phyloP scores from a whole-genome alignment of 2,797 vertebrate species.

The Dicrostonyx torquatus region DNA sequence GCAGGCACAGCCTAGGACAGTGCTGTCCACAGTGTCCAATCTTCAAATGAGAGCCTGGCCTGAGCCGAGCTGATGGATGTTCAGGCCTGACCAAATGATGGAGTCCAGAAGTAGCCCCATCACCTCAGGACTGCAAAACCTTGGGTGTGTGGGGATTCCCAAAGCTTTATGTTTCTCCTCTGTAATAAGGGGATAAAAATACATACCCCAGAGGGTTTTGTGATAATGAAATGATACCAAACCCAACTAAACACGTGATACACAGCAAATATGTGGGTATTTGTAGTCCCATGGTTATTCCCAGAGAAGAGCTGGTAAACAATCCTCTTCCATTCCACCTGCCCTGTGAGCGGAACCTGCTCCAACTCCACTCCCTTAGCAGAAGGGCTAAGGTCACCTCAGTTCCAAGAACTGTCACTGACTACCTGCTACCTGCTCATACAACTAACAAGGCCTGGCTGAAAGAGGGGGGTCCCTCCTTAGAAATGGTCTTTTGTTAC shows the following conservation, averaged over 20 bases:
- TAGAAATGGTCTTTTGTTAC: fast-evolving
- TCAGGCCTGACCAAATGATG: neutral
- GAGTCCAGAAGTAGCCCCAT: neutral
- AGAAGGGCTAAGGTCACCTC: neutral
- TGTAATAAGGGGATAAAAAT: neutral
- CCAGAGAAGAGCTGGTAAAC: neutral
- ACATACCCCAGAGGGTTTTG: neutral
- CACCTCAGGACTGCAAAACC: neutral
- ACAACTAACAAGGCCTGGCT: neutral
- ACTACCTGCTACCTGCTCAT: neutral
- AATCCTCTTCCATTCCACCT: neutral
- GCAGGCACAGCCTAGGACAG: neutral
- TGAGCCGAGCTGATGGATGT: neutral
- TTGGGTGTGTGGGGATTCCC: neutral
- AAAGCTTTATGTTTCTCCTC: neutral
- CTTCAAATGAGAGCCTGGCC: neutral
- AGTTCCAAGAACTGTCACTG: neutral
- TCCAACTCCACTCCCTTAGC: neutral
- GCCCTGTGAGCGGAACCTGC: neutral
- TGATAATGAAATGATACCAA: neutral
- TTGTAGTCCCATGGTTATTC: neutral
- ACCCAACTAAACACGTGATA: neutral
- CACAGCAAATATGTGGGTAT: neutral
- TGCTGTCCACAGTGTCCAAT: neutral
- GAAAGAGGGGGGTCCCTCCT: neutral